Conservation (phyloP, 2,113 vertebrate species). For the Mesocricetus auratus region DNA sequence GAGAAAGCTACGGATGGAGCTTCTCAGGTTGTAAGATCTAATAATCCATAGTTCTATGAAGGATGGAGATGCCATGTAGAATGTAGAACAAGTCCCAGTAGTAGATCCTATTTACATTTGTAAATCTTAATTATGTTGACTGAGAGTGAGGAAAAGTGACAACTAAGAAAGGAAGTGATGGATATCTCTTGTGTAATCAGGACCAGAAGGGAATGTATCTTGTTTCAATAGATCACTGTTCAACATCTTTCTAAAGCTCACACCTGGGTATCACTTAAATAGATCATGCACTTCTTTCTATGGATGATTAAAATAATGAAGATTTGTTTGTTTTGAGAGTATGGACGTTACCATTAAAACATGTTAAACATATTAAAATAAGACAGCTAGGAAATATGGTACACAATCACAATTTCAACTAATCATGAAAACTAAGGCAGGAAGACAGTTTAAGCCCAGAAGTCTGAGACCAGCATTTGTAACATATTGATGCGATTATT, state of each 20-base stretch:
- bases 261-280: neutral
- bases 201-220: neutral
- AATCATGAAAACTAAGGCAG: neutral
- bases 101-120: neutral
- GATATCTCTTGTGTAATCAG: neutral
- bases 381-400: neutral
- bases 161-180: neutral
- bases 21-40: neutral
- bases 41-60: neutral
- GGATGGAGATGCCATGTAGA: no score
- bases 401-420: neutral
- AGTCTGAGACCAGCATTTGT: neutral
- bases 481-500: neutral
- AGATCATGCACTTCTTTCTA: neutral
- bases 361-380: neutral
- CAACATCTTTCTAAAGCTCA: neutral
- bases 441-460: neutral
- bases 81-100: neutral
- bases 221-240: neutral
- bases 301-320: neutral
- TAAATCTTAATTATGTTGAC: neutral
- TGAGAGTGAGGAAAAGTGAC: neutral
- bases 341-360: neutral
- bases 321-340: neutral
- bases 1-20: neutral